These are phyloP conservation scores for Drosophila aldrichi DNA, from an alignment of 2,888 invertebrate species.

Conservation along the genomic window DNA sequence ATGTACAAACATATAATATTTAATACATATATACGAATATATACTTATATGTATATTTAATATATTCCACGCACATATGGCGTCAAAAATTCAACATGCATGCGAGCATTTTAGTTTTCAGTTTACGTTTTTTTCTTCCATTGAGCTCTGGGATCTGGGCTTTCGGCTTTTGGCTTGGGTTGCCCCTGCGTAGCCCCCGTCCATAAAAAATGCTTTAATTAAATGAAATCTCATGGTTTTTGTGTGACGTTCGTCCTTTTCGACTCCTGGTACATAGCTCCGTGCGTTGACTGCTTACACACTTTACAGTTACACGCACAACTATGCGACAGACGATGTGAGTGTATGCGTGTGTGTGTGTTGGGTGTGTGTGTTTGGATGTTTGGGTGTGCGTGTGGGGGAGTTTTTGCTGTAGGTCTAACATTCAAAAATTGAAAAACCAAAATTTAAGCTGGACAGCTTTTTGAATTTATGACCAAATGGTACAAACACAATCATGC, in stretches of 20 bases:
- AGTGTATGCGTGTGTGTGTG: not conserved
- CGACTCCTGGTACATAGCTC: conserved; percentile 33
- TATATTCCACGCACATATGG: conserved; percentile 79
- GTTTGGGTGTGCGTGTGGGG: not conserved
- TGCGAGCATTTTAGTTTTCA: conserved; percentile 46
- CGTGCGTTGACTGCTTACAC: conserved; percentile 73
- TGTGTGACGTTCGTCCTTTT: conserved; percentile 56
- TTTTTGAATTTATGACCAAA: conserved; percentile 79
- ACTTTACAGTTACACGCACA: conserved; percentile 79
- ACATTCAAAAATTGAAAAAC: conserved; percentile 79
- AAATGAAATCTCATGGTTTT: conserved; percentile 80
- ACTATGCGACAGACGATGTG: conserved; percentile 50
- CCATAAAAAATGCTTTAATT: conserved; percentile 67
- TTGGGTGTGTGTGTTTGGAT: not conserved
- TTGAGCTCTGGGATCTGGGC: not conserved
- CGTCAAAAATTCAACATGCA: conserved; percentile 70
- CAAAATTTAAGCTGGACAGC: conserved; percentile 79
- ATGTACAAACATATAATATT: not conserved
- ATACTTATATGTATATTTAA: conserved; percentile 58
- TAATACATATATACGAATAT: not conserved
- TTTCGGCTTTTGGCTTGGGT: not conserved
- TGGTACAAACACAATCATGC: conserved; percentile 50
- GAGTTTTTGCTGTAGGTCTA: conserved; percentile 49
- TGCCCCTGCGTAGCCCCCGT: conserved; percentile 3
- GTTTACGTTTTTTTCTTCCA: conserved; percentile 11